Percentiles rank a stretch among this genome's conserved stretches.
phyloP scores from a whole-genome alignment of 2,797 vertebrate genomes.

The Telmatherina bonti region DNA sequence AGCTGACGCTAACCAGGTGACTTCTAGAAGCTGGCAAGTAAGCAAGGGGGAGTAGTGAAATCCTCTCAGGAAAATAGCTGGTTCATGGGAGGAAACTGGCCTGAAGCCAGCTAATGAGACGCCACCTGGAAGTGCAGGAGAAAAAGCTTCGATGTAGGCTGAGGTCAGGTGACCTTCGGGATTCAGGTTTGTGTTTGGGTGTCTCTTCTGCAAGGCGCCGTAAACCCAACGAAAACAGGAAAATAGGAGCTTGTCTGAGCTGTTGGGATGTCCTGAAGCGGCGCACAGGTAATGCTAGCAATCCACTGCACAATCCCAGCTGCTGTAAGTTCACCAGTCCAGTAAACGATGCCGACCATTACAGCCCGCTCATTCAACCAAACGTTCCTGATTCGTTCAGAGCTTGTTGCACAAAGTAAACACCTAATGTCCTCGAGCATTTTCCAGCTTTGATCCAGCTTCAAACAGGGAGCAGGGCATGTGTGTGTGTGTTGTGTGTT shows the following conservation, averaged over 20 bases:
- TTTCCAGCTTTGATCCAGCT: background rate
- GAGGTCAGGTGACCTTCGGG: slow-evolving; percentile 10
- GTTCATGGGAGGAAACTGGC: slow-evolving; percentile 22
- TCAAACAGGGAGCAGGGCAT: background rate
- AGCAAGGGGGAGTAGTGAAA: slow-evolving; percentile 13
- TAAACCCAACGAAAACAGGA: background rate
- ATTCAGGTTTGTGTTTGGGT: background rate
- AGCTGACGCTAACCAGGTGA: slow-evolving; percentile 12
- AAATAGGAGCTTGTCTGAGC: background rate
- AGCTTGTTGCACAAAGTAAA: background rate
- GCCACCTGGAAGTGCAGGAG: slow-evolving; percentile 2
- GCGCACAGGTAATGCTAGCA: background rate
- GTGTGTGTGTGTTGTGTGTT: no score
- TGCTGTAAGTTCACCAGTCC: background rate
- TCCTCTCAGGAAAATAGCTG: slow-evolving; percentile 29
- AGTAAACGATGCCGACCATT: slow-evolving; percentile 1
- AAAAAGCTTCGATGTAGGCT: background rate
- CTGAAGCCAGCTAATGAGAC: slow-evolving; percentile 18
- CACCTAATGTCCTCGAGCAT: background rate
- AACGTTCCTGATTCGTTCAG: background rate
- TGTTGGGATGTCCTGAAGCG: background rate
- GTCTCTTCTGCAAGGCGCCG: background rate
- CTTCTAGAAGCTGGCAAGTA: slow-evolving; percentile 16
- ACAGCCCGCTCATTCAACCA: background rate
- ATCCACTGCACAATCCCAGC: background rate